Evolutionary conservation across 2,888 invertebrate genomes (phyloP).

Genomic region (Priocnemis perturbator): DNA sequence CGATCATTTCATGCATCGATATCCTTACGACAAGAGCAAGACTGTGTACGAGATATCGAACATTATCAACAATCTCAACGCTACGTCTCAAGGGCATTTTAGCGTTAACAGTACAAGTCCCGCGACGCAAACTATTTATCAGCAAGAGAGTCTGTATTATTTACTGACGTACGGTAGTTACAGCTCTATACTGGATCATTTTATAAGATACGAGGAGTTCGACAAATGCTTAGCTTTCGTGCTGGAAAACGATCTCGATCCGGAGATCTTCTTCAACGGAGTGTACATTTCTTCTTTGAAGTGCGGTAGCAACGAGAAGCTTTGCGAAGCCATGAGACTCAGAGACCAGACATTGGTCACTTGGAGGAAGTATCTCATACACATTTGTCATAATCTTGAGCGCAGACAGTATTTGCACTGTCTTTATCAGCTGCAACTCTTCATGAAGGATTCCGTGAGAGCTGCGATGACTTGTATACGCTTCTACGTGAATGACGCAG

Average conservation of each 20-base stretch:
- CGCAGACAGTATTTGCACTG: constrained; percentile 82
- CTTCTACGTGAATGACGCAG: constrained; percentile 82
- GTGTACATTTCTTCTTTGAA: constrained; percentile 84
- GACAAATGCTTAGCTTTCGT: constrained; percentile 83
- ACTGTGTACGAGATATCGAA: constrained; percentile 76
- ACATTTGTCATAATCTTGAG: constrained; percentile 84
- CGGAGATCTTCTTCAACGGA: constrained; percentile 84
- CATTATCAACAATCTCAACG: constrained; percentile 74
- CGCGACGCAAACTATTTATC: constrained; percentile 53
- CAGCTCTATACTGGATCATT: constrained; percentile 84
- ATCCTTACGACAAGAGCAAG: constrained; percentile 74
- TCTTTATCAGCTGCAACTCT: constrained; percentile 85
- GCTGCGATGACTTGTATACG: constrained; percentile 88
- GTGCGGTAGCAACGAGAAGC: constrained; percentile 79
- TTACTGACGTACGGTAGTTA: constrained; percentile 87
- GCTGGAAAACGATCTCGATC: constrained; percentile 81
- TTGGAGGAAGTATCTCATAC: constrained; percentile 85
- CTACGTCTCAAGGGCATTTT: constrained; percentile 72
- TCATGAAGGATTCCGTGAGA: constrained; percentile 84
- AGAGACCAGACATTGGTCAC: constrained; percentile 81
- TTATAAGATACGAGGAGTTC: constrained; percentile 84
- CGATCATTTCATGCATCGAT: constrained; percentile 57
- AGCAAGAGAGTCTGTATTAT: constrained; percentile 89
- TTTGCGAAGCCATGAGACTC: constrained; percentile 81
- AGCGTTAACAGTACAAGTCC: constrained; percentile 20